These are phyloP conservation scores for Balearica regulorum DNA, from an alignment of 2,797 vertebrate genomes.

Conservation along the genomic window DNA sequence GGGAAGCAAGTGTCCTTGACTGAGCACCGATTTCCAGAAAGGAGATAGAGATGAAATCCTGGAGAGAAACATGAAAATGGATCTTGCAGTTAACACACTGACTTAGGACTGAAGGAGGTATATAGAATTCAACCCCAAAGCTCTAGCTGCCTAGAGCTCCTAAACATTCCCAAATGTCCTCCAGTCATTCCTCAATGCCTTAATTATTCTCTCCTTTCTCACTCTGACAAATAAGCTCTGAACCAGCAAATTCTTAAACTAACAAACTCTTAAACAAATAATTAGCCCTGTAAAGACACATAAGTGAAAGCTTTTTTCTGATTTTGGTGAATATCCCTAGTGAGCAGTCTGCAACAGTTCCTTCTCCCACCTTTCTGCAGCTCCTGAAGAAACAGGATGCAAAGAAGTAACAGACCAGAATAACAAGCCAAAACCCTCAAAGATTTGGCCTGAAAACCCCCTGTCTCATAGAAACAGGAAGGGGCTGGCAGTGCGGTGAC, in stretches of 20 bases:
- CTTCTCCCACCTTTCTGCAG: background rate
- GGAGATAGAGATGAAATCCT: slow-evolving; percentile 94
- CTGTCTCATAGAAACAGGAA: background rate
- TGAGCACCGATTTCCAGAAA: slow-evolving; percentile 82
- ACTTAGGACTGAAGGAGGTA: background rate
- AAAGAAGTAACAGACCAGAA: background rate
- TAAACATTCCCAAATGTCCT: background rate
- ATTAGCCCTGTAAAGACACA: background rate
- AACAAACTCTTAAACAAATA: background rate
- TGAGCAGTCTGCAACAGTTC: background rate
- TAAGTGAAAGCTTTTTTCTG: background rate
- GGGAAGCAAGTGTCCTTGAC: slow-evolving; percentile 86
- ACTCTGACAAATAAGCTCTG: background rate
- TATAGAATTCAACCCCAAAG: background rate
- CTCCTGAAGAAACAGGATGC: background rate
- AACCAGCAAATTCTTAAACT: background rate
- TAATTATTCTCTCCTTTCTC: background rate
- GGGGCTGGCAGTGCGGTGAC: background rate
- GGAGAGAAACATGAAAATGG: background rate
- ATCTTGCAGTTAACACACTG: background rate
- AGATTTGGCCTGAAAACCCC: background rate
- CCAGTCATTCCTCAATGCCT: background rate
- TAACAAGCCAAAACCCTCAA: background rate
- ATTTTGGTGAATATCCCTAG: background rate
- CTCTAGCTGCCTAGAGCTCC: background rate